These are phyloP conservation scores for Ia io DNA, from an alignment of 2,113 vertebrate genomes.

Conservation along the genomic window DNA sequence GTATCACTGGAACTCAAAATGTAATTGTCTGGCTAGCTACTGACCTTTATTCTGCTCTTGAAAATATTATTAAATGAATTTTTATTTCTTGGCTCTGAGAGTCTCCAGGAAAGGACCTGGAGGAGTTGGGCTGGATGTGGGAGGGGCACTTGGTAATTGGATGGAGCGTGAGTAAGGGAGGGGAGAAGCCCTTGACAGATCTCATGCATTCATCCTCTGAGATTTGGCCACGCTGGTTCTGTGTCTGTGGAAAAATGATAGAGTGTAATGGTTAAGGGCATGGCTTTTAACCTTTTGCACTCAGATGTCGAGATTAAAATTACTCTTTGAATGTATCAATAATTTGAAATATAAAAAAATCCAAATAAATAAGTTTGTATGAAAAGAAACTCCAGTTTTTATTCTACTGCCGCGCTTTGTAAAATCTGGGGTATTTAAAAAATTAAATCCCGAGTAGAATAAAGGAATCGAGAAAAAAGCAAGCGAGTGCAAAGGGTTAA, in stretches of 20 bases:
- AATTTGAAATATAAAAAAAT: too few relatives aligned
- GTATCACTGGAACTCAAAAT: not conserved
- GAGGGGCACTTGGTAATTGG: not conserved
- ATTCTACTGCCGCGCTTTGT: too few relatives aligned
- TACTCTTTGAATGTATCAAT: too few relatives aligned
- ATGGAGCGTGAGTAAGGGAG: not conserved
- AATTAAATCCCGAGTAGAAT: too few relatives aligned
- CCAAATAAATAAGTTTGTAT: too few relatives aligned
- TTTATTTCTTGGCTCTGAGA: constrained; percentile 15
- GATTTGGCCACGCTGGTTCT: not conserved
- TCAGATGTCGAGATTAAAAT: too few relatives aligned
- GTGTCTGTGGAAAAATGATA: not conserved
- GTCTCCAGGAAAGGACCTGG: not conserved
- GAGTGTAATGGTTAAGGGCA: not conserved
- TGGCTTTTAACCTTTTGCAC: too few relatives aligned
- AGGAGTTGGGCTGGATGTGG: not conserved
- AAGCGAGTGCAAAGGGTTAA: too few relatives aligned
- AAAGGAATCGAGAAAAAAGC: too few relatives aligned
- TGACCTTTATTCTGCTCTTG: constrained; percentile 31
- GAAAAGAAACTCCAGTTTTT: too few relatives aligned
- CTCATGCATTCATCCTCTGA: not conserved
- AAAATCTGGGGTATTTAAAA: too few relatives aligned
- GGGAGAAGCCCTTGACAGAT: not conserved
- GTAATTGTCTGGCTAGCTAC: not conserved
- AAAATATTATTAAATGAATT: not conserved